Evolutionary conservation across 2,797 vertebrate species (phyloP).

Genomic region (Remorina albescens): DNA sequence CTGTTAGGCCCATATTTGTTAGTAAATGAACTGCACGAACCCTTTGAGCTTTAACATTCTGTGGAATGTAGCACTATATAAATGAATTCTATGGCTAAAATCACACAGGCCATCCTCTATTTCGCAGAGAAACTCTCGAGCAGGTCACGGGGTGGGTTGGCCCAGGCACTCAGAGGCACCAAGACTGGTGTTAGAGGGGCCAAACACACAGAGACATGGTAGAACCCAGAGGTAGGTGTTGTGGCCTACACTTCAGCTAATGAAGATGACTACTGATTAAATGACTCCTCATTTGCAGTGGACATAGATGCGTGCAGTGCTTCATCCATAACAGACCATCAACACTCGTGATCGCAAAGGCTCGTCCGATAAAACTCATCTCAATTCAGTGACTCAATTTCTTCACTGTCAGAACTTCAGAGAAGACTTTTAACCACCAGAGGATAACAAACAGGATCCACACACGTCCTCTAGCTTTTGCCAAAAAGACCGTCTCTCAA

Average conservation of each 20-base stretch:
- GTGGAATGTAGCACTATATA: conserved; percentile 68
- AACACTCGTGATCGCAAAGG: conserved; percentile 11
- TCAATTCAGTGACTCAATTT: background rate
- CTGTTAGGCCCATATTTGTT: conserved; percentile 45
- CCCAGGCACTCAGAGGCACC: conserved; percentile 54
- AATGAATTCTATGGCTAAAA: conserved; percentile 29
- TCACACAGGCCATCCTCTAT: conserved; percentile 18
- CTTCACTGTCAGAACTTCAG: conserved; percentile 11
- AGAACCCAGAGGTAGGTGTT: conserved; percentile 38
- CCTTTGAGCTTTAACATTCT: conserved; percentile 63
- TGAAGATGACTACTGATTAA: conserved; percentile 2
- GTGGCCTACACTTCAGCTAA: conserved; percentile 10
- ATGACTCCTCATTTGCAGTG: conserved; percentile 29
- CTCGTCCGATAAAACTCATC: conserved; percentile 24
- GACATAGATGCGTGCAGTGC: conserved; percentile 6
- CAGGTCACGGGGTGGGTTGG: conserved; percentile 35
- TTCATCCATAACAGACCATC: conserved; percentile 13
- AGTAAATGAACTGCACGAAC: conserved; percentile 38
- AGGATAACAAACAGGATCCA: conserved; percentile 12
- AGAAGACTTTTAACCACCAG: conserved; percentile 12
- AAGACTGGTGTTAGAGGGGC: conserved; percentile 28
- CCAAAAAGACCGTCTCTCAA: too few species aligned
- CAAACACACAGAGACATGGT: conserved; percentile 19
- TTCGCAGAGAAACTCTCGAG: conserved; percentile 18
- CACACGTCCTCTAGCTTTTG: too few species aligned